Conservation (phyloP, 2,113 vertebrate genomes). For the Cathartes aura region DNA sequence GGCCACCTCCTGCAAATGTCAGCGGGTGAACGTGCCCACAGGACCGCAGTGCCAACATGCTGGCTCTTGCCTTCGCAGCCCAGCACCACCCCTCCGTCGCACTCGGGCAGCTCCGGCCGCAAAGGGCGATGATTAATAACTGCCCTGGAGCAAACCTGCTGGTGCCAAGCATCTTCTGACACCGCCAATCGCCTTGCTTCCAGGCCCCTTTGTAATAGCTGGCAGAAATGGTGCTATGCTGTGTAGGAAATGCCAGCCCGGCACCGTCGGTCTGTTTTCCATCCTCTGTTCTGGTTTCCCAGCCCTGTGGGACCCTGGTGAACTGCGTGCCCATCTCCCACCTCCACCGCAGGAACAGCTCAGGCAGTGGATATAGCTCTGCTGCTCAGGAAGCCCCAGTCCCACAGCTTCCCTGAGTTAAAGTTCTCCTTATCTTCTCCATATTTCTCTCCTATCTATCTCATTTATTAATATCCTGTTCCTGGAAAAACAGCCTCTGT, state of each 20-base stretch:
- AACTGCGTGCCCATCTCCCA: rapidly evolving
- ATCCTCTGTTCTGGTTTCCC: neutral
- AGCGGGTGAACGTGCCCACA: rapidly evolving
- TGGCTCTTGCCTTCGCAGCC: rapidly evolving
- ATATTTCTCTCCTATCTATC: neutral
- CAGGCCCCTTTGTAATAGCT: neutral
- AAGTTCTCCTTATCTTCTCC: neutral
- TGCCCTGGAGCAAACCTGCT: neutral
- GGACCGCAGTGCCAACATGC: rapidly evolving
- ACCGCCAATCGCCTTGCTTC: rapidly evolving
- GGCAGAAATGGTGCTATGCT: neutral
- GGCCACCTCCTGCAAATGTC: neutral
- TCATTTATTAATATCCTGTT: neutral
- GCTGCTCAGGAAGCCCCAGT: neutral
- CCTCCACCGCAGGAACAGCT: rapidly evolving
- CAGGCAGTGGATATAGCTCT: neutral
- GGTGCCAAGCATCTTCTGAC: neutral
- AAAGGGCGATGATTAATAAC: neutral
- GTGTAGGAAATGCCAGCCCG: neutral
- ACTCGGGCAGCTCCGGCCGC: rapidly evolving
- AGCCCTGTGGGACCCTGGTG: neutral
- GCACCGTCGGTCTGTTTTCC: neutral
- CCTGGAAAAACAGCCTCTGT: neutral
- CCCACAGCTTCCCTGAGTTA: neutral
- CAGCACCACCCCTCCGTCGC: no score